Conservation (phyloP, 2,113 vertebrate species). For the Rhodinocichla rosea region DNA sequence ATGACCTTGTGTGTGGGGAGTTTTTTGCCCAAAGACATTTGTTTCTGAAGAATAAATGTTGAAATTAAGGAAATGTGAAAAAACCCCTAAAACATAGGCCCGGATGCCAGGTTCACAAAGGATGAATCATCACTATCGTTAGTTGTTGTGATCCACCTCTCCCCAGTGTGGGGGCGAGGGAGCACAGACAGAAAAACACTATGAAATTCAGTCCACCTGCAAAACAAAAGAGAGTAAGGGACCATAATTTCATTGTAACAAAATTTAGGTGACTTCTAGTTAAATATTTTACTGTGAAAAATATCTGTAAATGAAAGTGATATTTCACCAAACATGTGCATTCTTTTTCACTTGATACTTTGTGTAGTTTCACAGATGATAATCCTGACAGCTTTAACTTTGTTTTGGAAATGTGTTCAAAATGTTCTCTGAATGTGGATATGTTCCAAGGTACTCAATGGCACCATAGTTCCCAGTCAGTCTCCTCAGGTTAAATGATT, state of each 20-base stretch:
- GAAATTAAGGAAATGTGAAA: not conserved
- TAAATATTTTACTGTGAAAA: not conserved
- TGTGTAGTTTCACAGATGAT: not conserved
- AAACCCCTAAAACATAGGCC: not conserved
- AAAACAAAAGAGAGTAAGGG: not conserved
- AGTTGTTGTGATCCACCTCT: not conserved
- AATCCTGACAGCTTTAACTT: not conserved
- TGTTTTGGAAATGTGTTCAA: not conserved
- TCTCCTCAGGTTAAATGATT: not conserved
- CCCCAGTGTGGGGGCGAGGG: rapidly evolving
- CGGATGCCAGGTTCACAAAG: not conserved
- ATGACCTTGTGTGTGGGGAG: not conserved
- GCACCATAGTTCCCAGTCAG: not conserved
- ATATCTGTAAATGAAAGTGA: not conserved
- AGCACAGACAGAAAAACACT: not conserved
- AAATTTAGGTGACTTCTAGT: not conserved
- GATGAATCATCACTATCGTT: not conserved
- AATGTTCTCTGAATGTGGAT: not conserved
- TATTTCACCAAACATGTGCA: not conserved
- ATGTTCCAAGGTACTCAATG: not conserved
- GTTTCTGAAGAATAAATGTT: not conserved
- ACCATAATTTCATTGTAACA: not conserved
- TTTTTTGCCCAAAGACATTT: not conserved
- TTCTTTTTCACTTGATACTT: not conserved
- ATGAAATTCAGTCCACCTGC: not conserved